Percentiles rank a stretch among this genome's conserved stretches.
Evolutionary conservation across 2,888 invertebrate species (phyloP).

Genomic region (Thera obeliscata): DNA sequence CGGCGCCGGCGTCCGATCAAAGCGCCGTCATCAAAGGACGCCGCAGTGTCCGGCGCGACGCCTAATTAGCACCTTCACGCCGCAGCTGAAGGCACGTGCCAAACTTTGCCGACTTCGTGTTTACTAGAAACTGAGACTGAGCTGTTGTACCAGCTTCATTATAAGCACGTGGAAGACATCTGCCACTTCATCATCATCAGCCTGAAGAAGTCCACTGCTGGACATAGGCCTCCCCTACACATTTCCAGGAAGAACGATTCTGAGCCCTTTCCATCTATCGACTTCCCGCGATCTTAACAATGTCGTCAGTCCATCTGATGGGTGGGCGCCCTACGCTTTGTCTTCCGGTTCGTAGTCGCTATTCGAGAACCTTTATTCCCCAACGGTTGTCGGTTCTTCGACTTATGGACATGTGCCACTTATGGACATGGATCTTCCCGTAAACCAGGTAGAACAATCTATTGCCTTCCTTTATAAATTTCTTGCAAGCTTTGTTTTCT

Average conservation of each 20-base stretch:
- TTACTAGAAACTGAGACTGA: conserved; percentile 14
- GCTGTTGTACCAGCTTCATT: not conserved
- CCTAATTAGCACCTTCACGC: conserved; percentile 67
- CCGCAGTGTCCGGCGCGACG: conserved; percentile 59
- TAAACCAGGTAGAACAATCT: too few relatives aligned
- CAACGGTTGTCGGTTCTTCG: too few relatives aligned
- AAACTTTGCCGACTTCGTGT: conserved; percentile 23
- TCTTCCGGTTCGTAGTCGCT: too few relatives aligned
- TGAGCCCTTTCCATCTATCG: not conserved
- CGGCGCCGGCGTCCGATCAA: conserved; percentile 65
- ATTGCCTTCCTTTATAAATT: too few relatives aligned
- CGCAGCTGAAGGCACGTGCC: conserved; percentile 45
- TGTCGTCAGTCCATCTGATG: too few relatives aligned
- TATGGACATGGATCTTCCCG: too few relatives aligned
- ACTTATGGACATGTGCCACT: too few relatives aligned
- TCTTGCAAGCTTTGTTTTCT: too few relatives aligned
- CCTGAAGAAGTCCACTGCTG: not conserved
- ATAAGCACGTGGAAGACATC: not conserved
- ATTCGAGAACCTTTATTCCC: too few relatives aligned
- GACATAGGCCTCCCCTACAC: too few relatives aligned
- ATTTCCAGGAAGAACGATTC: not conserved
- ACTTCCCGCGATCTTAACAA: too few relatives aligned
- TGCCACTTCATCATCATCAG: not conserved
- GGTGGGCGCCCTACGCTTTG: too few relatives aligned
- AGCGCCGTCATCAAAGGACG: conserved; percentile 73